Percentiles rank a stretch among this genome's conserved stretches.
Conservation (phyloP, 2,113 vertebrate genomes). For the Fregetta grallaria region DNA sequence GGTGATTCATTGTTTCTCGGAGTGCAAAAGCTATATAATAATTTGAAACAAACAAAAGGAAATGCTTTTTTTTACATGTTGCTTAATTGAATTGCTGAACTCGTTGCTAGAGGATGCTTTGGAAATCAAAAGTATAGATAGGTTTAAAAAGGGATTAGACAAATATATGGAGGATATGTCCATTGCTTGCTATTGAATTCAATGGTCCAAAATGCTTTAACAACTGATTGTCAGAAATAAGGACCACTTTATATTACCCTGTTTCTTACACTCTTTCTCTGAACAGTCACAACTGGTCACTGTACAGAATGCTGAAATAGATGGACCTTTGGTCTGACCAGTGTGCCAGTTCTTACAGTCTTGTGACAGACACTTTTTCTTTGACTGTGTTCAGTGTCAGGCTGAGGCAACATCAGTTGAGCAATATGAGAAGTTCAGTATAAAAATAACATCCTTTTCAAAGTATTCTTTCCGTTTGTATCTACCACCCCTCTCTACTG, state of each 20-base stretch:
- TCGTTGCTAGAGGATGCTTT: background rate
- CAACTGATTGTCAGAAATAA: background rate
- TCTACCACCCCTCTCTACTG: background rate
- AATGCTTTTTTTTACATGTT: background rate
- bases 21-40: background rate
- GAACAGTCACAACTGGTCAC: background rate
- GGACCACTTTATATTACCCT: background rate
- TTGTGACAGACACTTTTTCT: background rate
- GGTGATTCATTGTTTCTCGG: background rate
- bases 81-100: background rate
- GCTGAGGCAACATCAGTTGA: slow-evolving; percentile 12
- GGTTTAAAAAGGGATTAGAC: background rate
- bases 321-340: background rate
- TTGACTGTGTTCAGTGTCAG: background rate
- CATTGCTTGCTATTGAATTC: background rate
- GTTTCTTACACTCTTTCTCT: background rate
- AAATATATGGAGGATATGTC: background rate
- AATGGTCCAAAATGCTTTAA: background rate
- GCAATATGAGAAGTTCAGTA: slow-evolving; percentile 55
- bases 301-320: background rate
- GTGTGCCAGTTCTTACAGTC: background rate
- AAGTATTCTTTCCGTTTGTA: slow-evolving; percentile 50
- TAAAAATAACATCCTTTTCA: slow-evolving; percentile 61
- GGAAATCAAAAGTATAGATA: background rate
- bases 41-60: background rate